Base-by-base conservation (phyloP, 1,140 invertebrate species). In the Polypedilum vanderplanki region DNA sequence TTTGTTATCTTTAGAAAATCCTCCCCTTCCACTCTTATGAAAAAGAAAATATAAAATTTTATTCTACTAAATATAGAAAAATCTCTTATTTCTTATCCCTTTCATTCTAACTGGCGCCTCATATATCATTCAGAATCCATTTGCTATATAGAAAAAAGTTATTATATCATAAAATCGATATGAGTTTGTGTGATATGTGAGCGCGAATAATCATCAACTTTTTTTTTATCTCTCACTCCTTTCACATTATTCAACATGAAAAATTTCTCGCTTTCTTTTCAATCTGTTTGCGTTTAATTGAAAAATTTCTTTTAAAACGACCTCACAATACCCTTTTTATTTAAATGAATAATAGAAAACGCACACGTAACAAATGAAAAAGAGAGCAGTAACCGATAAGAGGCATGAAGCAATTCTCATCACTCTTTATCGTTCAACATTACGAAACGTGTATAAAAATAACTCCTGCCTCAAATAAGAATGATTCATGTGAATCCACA, bases 81-180 rank as follows among this genome's bases (percentile, higher is more conserved):
- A 33, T 33, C 24, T 33, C 24, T 33, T 33, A 33, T 33, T 33
- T 33, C 24, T 33, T 33, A 33, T 33, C 24, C 46, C n/a, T 57
- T n/a, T 57, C n/a, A 57, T 57, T 57, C 46, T 57, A 57, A 57
- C 46, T 57, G 46, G 46, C 46, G 46, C 46, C 46, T 57, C 46
- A 57, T 57, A 57, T 57, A 57, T 57, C 46, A 57, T 57, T 57
- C 46, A 57, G 24, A 57, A n/a, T 57, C 12, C 46, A 57, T 12
- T 57, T 57, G 46, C 46, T 12, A 57, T 57, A 57, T n/a, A n/a
- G 15, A 46, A 12, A 46, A 46, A 57, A 57, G 12, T 57, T 57
- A n/a, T 12, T 57, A 57, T 57, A 57, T 57, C 46, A 57, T 57
- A 57, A 57, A 57, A 57, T 57, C 46, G 46, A 57, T 57, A 57